phyloP scores from a whole-genome alignment of 92 coral and sea anemone species.

The Umimayanthus chanpuru region DNA sequence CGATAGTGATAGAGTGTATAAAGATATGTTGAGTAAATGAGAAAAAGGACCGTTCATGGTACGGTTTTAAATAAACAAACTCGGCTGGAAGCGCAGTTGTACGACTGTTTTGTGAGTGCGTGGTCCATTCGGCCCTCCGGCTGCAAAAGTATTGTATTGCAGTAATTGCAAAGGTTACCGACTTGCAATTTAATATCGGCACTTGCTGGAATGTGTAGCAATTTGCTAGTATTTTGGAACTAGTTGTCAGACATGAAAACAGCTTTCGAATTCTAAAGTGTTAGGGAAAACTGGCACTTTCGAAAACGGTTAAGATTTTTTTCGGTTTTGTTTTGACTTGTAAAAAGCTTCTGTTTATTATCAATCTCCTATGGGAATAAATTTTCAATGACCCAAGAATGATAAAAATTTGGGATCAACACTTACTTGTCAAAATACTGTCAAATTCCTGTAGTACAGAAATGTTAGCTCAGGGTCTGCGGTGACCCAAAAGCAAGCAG shows the following conservation, averaged over 20 bases:
- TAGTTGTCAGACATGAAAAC: not conserved
- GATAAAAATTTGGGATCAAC: conserved; percentile 60
- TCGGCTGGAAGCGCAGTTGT: conserved; percentile 3
- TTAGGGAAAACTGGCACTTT: not conserved
- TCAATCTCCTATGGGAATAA: conserved; percentile 75
- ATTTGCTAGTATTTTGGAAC: not conserved
- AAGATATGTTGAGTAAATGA: conserved; percentile 41
- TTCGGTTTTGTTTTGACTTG: conserved; percentile 33
- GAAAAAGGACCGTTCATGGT: not conserved
- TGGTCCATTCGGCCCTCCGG: conserved; percentile 39
- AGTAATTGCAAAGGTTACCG: conserved; percentile 32
- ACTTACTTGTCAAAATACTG: conserved; percentile 44
- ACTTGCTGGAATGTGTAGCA: not conserved
- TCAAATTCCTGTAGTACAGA: conserved; percentile 25
- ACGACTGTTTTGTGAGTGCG: not conserved
- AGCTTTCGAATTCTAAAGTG: not conserved
- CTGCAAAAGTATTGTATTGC: conserved; percentile 30
- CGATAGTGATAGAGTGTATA: conserved; percentile 41
- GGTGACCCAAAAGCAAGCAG: not conserved
- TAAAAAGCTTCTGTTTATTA: conserved; percentile 49
- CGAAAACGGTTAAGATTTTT: conserved; percentile 8
- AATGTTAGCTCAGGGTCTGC: conserved; percentile 7
- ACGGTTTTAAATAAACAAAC: conserved; percentile 42
- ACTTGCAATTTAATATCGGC: conserved; percentile 17
- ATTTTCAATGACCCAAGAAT: conserved; percentile 68